Percentiles rank a stretch among this genome's conserved stretches.
Conservation (phyloP, 2,888 invertebrate species). For the Rhingia campestris region DNA sequence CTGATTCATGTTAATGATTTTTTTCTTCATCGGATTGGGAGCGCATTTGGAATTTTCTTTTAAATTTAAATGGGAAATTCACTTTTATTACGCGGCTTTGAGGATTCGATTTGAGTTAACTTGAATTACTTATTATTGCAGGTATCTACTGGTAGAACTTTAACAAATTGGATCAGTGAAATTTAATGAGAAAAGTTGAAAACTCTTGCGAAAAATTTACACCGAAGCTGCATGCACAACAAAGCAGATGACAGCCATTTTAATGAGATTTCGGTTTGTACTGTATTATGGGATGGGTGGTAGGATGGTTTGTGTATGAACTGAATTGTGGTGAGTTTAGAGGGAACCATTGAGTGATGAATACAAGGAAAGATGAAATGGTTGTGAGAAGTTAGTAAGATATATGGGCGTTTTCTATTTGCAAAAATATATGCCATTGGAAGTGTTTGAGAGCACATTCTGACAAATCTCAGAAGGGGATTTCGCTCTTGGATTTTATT, state of each 20-base stretch:
- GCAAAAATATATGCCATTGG: too few species aligned
- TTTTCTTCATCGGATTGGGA: conserved; percentile 36
- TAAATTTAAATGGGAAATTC: conserved; percentile 10
- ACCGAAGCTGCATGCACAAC: conserved; percentile 72
- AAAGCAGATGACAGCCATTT: conserved; percentile 74
- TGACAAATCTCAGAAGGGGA: too few species aligned
- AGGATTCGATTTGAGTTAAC: conserved; percentile 1
- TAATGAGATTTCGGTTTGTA: conserved; percentile 41
- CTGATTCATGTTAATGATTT: conserved; percentile 72
- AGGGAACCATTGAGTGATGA: neutral
- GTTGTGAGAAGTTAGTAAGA: too few species aligned
- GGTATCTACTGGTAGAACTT: conserved; percentile 17
- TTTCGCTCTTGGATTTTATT: too few species aligned
- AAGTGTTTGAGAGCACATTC: too few species aligned
- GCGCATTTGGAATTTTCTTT: conserved; percentile 35
- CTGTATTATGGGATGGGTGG: conserved; percentile 27
- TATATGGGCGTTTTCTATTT: too few species aligned
- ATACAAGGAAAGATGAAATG: neutral
- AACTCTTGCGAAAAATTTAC: conserved; percentile 70
- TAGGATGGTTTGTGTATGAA: conserved; percentile 15
- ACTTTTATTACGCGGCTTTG: conserved; percentile 10
- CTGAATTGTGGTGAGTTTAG: conserved; percentile 3
- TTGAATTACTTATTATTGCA: conserved; percentile 15
- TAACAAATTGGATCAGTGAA: conserved; percentile 41
- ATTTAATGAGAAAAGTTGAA: conserved; percentile 60